Evolutionary conservation across 2,797 vertebrate species (phyloP), one percentile per base, ranked within the genome.

Genomic region (Bucorvus abyssinicus): DNA sequence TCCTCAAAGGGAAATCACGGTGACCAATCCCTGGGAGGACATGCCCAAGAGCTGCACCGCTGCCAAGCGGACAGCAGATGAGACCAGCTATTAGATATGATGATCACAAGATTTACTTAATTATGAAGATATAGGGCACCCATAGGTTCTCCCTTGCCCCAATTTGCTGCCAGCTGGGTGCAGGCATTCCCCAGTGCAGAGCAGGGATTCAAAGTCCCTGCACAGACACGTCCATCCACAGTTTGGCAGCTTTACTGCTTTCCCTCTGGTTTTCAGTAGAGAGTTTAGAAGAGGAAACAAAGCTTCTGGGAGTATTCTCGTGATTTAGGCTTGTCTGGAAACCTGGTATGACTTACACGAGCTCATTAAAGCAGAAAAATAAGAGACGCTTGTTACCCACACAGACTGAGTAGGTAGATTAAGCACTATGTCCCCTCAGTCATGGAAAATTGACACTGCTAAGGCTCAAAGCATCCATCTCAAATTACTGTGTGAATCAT

Each of bases 221-320:
- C 5, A 7, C 40, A 40, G 27, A 42, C 14, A 5, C 1, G 0
- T 7, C 42, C 32, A n/a, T 6, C 2, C 0, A 3, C 23, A 56
- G 9, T 12, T 65, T 36, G 5, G 44, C 73, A 70, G 67, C 57
- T 45, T 22, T 13, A 7, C 56, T 12, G 34, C 47, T 32, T 69
- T 36, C 27, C 52, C 34, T 29, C 26, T 5, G 12, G 15, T 22
- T 67, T 15, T 21, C 15, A 82, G 80, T n/a, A 9, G 64, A 34
- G 34, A 42, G 44, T 45, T 80, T n/a, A 14, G 23, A 60, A 49
- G 44, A 45, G 29, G 50, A 47, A 93, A 9, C 38, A 55, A 92
- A 80, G 22, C 42, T 57, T 38, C 59, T 20, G 87, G 80, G 87
- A 93, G 34, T 11, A 3, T 65, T 55, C 27, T 14, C 38, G 18